Conservation (phyloP, 2,113 vertebrate species). For the Hemichromis elongatus region DNA sequence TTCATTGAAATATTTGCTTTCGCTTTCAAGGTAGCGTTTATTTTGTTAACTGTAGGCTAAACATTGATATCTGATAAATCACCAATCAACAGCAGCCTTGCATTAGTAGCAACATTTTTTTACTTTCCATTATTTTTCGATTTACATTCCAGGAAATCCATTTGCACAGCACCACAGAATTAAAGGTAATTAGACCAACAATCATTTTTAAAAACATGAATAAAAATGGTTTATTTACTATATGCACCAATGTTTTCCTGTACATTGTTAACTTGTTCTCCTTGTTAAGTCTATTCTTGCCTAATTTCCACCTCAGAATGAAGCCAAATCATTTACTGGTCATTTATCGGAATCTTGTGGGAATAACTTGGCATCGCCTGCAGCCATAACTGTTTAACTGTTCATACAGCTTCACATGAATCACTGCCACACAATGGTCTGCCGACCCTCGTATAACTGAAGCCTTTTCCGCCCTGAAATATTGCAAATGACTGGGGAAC, state of each 20-base stretch:
- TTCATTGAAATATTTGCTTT: not conserved
- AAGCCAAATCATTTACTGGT: not conserved
- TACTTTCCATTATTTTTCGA: not conserved
- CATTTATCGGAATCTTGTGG: not conserved
- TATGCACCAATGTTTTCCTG: not conserved
- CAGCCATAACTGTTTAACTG: conserved; percentile 8
- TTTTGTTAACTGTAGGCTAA: not conserved
- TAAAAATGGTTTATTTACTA: not conserved
- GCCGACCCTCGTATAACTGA: conserved; percentile 35
- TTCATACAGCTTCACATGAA: conserved; percentile 33
- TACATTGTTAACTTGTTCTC: not conserved
- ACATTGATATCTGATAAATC: not conserved
- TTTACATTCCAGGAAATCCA: not conserved
- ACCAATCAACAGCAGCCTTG: not conserved
- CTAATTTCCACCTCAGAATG: not conserved
- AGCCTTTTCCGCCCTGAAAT: conserved; percentile 55
- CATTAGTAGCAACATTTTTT: not conserved
- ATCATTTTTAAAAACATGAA: not conserved
- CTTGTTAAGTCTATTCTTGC: not conserved
- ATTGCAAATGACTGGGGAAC: conserved; percentile 50
- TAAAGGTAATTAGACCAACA: not conserved
- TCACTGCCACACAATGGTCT: conserved; percentile 56
- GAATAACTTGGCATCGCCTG: not conserved
- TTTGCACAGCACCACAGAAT: not conserved
- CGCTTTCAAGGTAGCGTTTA: not conserved